These are phyloP conservation scores for Butorides virescens DNA, from an alignment of 2,113 vertebrate species.

Conservation along the genomic window DNA sequence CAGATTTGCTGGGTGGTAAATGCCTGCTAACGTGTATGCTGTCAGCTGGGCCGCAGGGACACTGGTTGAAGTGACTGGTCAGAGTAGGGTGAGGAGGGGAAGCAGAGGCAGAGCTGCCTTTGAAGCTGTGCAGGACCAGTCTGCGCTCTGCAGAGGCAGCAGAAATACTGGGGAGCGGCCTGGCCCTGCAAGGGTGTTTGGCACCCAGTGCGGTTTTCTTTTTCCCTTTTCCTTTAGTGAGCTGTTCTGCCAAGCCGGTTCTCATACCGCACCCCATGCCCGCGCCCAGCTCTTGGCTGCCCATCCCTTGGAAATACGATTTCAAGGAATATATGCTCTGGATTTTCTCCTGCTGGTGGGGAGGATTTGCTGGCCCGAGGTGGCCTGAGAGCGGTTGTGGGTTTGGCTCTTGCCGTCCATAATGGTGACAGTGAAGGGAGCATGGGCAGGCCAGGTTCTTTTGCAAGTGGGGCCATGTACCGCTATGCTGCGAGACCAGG, in stretches of 20 bases:
- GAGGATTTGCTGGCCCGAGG: neutral
- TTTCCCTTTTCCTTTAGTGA: neutral
- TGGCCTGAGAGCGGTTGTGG: neutral
- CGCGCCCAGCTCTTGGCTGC: neutral
- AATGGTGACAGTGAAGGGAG: neutral
- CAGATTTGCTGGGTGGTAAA: accelerated
- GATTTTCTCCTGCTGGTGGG: neutral
- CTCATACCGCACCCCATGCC: accelerated
- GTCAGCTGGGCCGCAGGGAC: neutral
- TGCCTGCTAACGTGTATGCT: neutral
- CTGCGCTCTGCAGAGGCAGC: accelerated
- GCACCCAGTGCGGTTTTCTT: neutral
- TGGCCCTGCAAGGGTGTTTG: accelerated
- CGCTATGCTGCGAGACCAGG: neutral
- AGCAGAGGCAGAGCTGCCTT: neutral
- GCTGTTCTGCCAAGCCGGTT: neutral
- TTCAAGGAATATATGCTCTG: neutral
- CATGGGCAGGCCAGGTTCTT: accelerated
- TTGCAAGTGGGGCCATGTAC: accelerated
- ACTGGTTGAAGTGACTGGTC: neutral
- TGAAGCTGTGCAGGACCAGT: accelerated
- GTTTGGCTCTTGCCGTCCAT: neutral
- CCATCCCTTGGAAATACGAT: accelerated
- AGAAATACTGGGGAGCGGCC: neutral
- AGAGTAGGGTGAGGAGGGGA: accelerated